Base-by-base conservation (phyloP, 2,797 vertebrate genomes). In the Propithecus perrieri region DNA sequence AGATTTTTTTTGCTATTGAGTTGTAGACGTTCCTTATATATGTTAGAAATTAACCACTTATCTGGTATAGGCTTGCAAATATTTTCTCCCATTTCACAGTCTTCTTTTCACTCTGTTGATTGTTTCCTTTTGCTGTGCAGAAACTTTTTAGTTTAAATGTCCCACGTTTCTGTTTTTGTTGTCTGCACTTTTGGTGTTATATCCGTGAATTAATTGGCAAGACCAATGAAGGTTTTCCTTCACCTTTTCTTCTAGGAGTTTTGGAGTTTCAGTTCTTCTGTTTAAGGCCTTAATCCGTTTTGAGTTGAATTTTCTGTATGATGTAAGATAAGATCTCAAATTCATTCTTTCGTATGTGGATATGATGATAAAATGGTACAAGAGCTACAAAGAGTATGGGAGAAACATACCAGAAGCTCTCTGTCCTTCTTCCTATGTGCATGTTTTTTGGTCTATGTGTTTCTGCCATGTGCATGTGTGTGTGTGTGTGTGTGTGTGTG, bases 341-440 rank as follows among this genome's bases (percentile, higher is more conserved):
- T 89, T 69, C 30, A 7, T 2, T 30, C 26, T 59, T 26, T 7
- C 13, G 30, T 13, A 7, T 6, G 0, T n/a, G 26, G 20, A 22
- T 69, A n/a, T 35, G 43, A 41, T 78, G 59, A 72, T 18, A 53
- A 88, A 81, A 83, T 11, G 6, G 22, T 14, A 5, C 2, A 14
- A 48, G 61, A 33, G 10, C 24, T 41, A 6, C 7, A 9, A 18
- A 30, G 53, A 30, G 8, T 26, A 7, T 3, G 14, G 46, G 18
- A 69, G 41, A 26, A 13, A 20, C 15, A 3, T 0, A 0, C 1
- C 1, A 3, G n/a, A 80, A 18, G 1, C 30, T 53, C 11, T 85
- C 53, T 6, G 1, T 50, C 43, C 4, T 71, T 30, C 71, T 13
- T 22, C 9, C 28, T 15, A 1, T 50, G 4, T 59, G 1, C 55